phyloP scores from a whole-genome alignment of 2,113 vertebrate genomes.

The Apeltes quadracus region DNA sequence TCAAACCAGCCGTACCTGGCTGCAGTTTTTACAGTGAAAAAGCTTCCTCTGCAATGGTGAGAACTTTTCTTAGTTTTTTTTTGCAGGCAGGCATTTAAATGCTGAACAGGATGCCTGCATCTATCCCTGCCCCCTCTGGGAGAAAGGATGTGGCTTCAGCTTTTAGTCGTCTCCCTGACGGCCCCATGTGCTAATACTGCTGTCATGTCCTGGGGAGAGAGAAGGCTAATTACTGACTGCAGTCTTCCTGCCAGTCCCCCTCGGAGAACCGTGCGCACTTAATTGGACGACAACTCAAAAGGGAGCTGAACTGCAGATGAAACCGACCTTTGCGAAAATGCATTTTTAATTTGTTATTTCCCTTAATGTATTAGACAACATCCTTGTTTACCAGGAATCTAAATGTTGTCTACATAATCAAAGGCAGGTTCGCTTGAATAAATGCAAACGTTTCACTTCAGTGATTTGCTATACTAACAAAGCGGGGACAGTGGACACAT shows the following conservation, averaged over 20 bases:
- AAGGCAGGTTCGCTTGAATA: neutral
- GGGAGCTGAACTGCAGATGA: slow-evolving; percentile 60
- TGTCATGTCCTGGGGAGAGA: slow-evolving; percentile 71
- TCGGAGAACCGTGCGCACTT: slow-evolving; percentile 60
- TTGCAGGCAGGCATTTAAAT: slow-evolving; percentile 29
- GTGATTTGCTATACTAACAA: neutral
- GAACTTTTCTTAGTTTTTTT: slow-evolving; percentile 19
- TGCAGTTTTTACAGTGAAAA: neutral
- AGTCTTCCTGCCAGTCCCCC: slow-evolving; percentile 68
- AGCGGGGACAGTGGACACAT: neutral
- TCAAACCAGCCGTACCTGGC: neutral
- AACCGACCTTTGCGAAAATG: slow-evolving; percentile 54
- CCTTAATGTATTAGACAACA: slow-evolving; percentile 15
- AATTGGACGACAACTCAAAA: slow-evolving; percentile 70
- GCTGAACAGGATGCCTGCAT: slow-evolving; percentile 52
- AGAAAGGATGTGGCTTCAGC: slow-evolving; percentile 65
- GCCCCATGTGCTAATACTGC: slow-evolving; percentile 66
- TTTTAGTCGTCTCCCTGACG: slow-evolving; percentile 59
- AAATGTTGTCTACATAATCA: neutral
- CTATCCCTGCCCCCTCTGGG: slow-evolving; percentile 48
- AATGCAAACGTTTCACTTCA: neutral
- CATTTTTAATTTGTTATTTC: slow-evolving; percentile 15
- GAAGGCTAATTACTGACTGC: slow-evolving; percentile 76
- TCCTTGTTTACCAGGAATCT: neutral
- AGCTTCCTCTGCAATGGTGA: slow-evolving; percentile 7